Evolutionary conservation across 2,888 invertebrate genomes (phyloP).

Genomic region (Cryptus viduatorius): DNA sequence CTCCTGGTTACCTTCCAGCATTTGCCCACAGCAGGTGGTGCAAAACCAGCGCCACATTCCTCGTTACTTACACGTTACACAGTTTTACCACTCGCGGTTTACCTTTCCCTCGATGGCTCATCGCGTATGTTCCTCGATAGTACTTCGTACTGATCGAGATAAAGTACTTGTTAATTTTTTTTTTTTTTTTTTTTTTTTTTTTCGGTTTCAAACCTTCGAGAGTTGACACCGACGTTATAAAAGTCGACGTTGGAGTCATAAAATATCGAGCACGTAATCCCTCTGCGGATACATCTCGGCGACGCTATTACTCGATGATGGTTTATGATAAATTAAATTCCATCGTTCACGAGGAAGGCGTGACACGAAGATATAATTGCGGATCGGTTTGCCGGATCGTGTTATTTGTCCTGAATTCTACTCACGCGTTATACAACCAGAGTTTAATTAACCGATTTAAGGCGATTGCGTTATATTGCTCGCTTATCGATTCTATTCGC

Average conservation of each 20-base stretch:
- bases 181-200: neutral
- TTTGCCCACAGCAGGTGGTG: constrained; percentile 56
- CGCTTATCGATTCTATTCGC: constrained; percentile 22
- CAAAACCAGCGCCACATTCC: constrained; percentile 53
- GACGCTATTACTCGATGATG: constrained; percentile 14
- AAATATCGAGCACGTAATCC: constrained; percentile 36
- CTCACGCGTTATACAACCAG: constrained; percentile 15
- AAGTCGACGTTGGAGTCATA: constrained; percentile 17
- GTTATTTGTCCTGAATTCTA: constrained; percentile 26
- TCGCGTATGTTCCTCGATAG: neutral
- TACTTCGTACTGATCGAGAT: constrained; percentile 17
- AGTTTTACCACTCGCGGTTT: neutral
- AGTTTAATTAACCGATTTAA: constrained; percentile 45
- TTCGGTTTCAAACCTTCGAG: constrained; percentile 7
- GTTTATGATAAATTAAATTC: constrained; percentile 45
- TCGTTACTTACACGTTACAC: constrained; percentile 40
- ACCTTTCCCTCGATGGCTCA: neutral
- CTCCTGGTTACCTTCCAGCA: constrained; percentile 24
- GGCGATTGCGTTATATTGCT: constrained; percentile 37
- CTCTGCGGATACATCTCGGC: constrained; percentile 9
- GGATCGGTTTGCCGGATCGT: constrained; percentile 9
- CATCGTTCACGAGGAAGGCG: constrained; percentile 2
- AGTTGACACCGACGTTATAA: neutral
- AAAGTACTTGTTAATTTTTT: constrained; percentile 6
- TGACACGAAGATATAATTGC: constrained; percentile 32